phyloP scores from a whole-genome alignment of 2,113 vertebrate species.

The Pachyramphus minor region DNA sequence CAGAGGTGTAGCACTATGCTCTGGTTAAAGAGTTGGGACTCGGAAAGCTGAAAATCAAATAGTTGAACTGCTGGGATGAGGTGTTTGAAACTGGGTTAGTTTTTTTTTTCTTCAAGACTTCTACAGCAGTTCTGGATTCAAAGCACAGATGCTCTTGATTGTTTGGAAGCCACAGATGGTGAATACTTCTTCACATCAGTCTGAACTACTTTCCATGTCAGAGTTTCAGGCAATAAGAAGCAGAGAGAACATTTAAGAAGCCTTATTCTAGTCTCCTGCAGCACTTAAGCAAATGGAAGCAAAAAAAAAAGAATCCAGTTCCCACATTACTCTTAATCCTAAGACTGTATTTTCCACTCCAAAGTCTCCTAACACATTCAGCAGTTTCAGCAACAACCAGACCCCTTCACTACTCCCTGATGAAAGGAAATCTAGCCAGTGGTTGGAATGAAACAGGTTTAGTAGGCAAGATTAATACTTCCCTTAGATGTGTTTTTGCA shows the following conservation, averaged over 20 bases:
- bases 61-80: not conserved
- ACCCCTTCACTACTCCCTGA: not conserved
- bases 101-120: not conserved
- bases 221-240: not conserved
- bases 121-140: not conserved
- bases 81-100: not conserved
- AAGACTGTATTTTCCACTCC: not conserved
- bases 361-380: not conserved
- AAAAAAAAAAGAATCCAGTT: not conserved
- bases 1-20: not conserved
- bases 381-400: not conserved
- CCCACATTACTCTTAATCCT: not conserved
- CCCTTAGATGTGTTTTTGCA: not conserved
- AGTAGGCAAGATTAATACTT: not conserved
- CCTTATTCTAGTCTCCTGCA: not conserved
- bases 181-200: not conserved
- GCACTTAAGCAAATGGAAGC: not conserved
- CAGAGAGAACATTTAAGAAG: not conserved
- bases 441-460: not conserved
- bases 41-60: not conserved
- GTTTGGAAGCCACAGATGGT: not conserved
- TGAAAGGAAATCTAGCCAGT: not conserved
- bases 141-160: not conserved
- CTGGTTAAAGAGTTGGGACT: not conserved
- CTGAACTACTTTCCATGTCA: not conserved